Conservation (phyloP, 1,140 invertebrate species). For the Drosophila sturtevanti region DNA sequence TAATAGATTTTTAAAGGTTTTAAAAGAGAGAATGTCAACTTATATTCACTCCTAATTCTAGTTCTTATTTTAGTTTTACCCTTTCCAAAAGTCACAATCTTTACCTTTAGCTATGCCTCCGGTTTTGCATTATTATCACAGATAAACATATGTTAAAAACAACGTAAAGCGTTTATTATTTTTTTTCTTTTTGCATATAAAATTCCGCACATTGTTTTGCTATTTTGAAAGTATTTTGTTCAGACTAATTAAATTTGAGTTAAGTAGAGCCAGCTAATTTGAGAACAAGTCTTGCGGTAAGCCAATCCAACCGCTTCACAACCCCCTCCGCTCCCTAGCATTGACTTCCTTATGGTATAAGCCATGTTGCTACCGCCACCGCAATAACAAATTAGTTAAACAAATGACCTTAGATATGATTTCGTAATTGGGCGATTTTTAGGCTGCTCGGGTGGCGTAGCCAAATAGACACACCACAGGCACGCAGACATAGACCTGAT, state of each 20-base stretch:
- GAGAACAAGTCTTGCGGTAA: slow-evolving; percentile 43
- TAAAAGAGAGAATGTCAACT: background rate
- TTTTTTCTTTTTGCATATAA: slow-evolving; percentile 27
- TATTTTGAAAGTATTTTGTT: slow-evolving; percentile 35
- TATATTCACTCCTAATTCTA: too few species aligned
- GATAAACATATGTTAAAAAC: slow-evolving; percentile 52
- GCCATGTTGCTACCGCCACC: slow-evolving; percentile 14
- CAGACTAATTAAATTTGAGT: slow-evolving; percentile 35
- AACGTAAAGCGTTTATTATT: too few species aligned
- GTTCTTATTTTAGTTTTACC: background rate
- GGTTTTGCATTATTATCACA: background rate
- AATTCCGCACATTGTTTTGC: slow-evolving; percentile 40
- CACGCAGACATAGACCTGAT: slow-evolving; percentile 16
- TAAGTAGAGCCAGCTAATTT: slow-evolving; percentile 35
- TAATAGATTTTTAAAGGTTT: background rate
- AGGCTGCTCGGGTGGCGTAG: slow-evolving; percentile 16
- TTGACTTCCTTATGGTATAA: too few species aligned
- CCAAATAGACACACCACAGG: slow-evolving; percentile 29
- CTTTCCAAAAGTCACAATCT: too few species aligned
- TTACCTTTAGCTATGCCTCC: too few species aligned
- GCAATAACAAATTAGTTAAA: slow-evolving; percentile 65
- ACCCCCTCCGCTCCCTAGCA: background rate
- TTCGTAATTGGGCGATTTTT: slow-evolving; percentile 70
- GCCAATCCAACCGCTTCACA: background rate
- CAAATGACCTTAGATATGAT: slow-evolving; percentile 81